Conservation (phyloP, 2,797 vertebrate species). For the Hypotaenidia philippensis region DNA sequence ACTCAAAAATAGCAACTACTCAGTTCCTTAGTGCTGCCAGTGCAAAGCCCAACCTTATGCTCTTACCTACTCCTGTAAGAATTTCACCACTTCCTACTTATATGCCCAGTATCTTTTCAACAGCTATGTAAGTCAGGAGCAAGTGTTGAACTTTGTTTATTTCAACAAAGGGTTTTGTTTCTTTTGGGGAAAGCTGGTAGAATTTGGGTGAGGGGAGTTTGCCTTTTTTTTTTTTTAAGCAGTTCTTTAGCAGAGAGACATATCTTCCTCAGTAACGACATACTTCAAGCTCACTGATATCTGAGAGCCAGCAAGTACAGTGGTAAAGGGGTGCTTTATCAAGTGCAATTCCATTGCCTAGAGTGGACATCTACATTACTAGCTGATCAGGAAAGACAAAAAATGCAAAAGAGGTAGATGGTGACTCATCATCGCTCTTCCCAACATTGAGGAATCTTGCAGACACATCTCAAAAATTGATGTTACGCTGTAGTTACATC, state of each 20-base stretch:
- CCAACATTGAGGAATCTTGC: neutral
- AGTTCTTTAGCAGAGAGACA: neutral
- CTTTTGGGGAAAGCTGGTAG: too few relatives aligned
- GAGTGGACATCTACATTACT: neutral
- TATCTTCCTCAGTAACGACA: neutral
- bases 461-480: neutral
- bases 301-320: neutral
- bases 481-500: neutral
- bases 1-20: neutral
- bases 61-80: neutral
- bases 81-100: neutral
- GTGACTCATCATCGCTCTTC: neutral
- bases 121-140: rapidly evolving
- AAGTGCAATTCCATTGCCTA: neutral
- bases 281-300: neutral
- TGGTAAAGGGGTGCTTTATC: neutral
- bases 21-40: neutral
- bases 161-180: too few relatives aligned
- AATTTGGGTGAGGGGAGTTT: too few relatives aligned
- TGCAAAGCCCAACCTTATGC: neutral
- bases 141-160: too few relatives aligned
- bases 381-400: neutral
- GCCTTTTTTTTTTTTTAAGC: neutral
- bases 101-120: rapidly evolving
- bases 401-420: neutral